Base-by-base conservation (phyloP, 2,888 invertebrate species). In the Spisula solida region DNA sequence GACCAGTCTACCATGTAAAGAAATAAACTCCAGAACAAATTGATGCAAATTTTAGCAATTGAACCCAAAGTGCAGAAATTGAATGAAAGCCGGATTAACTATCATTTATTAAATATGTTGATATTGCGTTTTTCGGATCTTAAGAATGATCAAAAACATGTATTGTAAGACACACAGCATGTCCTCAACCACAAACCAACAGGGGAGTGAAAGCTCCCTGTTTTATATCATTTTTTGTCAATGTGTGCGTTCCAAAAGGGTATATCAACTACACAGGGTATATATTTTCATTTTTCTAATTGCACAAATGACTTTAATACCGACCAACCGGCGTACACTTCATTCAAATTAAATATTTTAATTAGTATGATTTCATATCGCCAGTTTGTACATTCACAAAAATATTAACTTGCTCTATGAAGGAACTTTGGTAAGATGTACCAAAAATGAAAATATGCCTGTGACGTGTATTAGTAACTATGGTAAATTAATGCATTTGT, bases 21-120 rank as follows among this genome's bases (percentile, higher is more conserved):
- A 31, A 75, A 75, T 56, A 81, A 81, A 81, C 56, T 81, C 81
- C 51, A 18, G 18, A 55, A 56, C 56, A 29, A 81, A 81, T 81
- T 81, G 55, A 81, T 81, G 81, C 56, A 81, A 81, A 81, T 81
- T 51, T 56, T 31, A 56, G 31, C 51, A n/a, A 81, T 81, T 81
- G 51, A 60, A 29, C n/a, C 31, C 55, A 81, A 56, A 56, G 56
- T 56, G 31, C 20, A 56, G 51, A 51, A 55, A 81, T 51, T 81
- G n/a, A 51, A 48, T 51, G 29, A 81, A 51, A 56, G 55, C 10
- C 18, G 81, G 56, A 75, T 56, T 34, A 56, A 31, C 81, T 81
- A 25, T 51, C 81, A 81, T 81, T 81, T 55, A 55, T 48, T 48
- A 51, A 81, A 81, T 18, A 81, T 81, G 34, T 56, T 81, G 29